These are phyloP conservation scores for Planococcus citri DNA, from an alignment of 1,140 invertebrate genomes.

Conservation along the genomic window DNA sequence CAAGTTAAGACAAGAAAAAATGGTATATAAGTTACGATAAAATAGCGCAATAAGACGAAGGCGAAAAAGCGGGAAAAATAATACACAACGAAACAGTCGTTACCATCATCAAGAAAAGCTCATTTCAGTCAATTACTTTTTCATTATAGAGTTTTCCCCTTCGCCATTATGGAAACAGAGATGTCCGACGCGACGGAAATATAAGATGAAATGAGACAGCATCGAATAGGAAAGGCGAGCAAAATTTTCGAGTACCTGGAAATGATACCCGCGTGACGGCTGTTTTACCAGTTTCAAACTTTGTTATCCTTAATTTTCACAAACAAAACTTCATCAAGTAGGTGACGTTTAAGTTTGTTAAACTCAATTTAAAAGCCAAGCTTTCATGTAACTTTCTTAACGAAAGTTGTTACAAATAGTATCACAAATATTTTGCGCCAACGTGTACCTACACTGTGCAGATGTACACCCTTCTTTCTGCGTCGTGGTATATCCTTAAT, in stretches of 20 bases:
- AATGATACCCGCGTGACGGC: constrained; percentile 1
- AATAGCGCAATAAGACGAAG: too few relatives aligned
- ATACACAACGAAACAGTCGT: neutral
- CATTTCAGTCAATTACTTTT: constrained; percentile 4
- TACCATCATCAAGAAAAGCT: neutral
- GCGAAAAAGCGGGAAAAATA: neutral
- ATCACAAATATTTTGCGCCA: neutral
- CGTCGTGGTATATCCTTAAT: too few relatives aligned
- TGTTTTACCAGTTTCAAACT: neutral
- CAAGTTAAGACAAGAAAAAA: too few relatives aligned
- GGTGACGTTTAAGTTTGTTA: constrained; percentile 6
- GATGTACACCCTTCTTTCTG: too few relatives aligned
- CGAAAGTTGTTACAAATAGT: neutral
- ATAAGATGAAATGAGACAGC: neutral
- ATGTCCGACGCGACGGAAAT: neutral
- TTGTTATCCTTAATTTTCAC: neutral
- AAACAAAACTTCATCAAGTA: constrained; percentile 4
- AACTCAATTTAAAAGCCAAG: constrained; percentile 3
- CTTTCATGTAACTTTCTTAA: neutral
- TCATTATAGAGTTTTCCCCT: neutral
- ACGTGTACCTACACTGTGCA: too few relatives aligned
- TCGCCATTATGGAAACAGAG: neutral
- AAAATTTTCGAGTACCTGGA: neutral
- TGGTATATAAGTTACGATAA: too few relatives aligned
- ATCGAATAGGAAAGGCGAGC: too few relatives aligned